These are phyloP conservation scores for Achatina immaculata DNA, from an alignment of 1,140 invertebrate species.

Conservation along the genomic window DNA sequence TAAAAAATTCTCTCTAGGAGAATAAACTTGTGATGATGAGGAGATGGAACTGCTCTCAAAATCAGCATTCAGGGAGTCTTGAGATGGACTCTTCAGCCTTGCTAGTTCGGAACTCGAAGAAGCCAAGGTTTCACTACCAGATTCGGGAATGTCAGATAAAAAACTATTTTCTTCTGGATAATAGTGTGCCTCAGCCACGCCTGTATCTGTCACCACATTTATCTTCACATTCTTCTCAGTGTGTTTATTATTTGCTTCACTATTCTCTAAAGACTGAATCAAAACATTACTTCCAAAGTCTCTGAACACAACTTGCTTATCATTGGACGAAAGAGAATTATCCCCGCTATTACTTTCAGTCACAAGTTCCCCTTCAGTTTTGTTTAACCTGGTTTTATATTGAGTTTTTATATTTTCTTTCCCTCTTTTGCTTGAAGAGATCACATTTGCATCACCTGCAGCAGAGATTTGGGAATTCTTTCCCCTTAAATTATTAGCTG, in stretches of 20 bases:
- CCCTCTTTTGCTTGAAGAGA: neutral
- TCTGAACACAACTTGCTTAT: neutral
- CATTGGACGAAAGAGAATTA: neutral
- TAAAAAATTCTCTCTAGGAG: neutral
- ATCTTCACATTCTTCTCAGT: neutral
- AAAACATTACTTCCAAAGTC: neutral
- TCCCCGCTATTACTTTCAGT: neutral
- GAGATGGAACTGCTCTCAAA: neutral
- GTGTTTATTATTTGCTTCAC: neutral
- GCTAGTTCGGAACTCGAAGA: constrained; percentile 35
- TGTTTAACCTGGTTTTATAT: neutral
- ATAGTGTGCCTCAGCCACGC: neutral
- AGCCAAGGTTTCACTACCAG: constrained; percentile 15
- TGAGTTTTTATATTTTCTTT: neutral
- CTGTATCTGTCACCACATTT: neutral
- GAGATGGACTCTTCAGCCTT: constrained; percentile 9
- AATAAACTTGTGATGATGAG: neutral
- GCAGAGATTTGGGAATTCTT: neutral
- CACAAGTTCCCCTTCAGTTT: neutral
- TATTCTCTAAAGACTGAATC: too few relatives aligned
- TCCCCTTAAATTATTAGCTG: neutral
- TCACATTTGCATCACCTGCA: constrained; percentile 6
- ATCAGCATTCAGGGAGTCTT: constrained; percentile 15
- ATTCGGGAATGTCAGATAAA: constrained; percentile 21
- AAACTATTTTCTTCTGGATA: neutral